Percentiles rank a stretch among this genome's conserved stretches.
phyloP scores from a whole-genome alignment of 2,888 invertebrate genomes.

The Drosophila mayaguana region DNA sequence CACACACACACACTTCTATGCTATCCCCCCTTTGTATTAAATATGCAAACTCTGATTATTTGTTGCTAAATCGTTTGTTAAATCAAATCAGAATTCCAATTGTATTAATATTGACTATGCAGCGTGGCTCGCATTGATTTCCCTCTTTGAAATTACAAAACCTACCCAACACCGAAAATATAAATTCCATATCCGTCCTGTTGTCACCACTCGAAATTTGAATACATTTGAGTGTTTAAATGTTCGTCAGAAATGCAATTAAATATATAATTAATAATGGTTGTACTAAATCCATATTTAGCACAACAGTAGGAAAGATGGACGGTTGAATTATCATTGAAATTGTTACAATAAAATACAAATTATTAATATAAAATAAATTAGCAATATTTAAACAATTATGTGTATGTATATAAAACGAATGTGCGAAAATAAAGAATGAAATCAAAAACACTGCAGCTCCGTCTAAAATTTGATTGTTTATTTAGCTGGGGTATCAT shows the following conservation, averaged over 20 bases:
- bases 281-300: slow-evolving; percentile 73
- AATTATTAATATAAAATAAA: slow-evolving; percentile 54
- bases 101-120: slow-evolving; percentile 36
- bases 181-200: slow-evolving; percentile 72
- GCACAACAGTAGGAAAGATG: slow-evolving; percentile 62
- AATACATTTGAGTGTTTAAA: slow-evolving; percentile 54
- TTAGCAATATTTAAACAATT: slow-evolving; percentile 72
- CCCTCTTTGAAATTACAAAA: slow-evolving; percentile 23
- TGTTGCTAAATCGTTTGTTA: slow-evolving; percentile 66
- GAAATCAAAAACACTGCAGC: slow-evolving; percentile 47
- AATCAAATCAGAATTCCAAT: slow-evolving; percentile 19
- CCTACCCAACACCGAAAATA: slow-evolving; percentile 20
- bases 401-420: slow-evolving; percentile 71
- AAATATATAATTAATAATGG: slow-evolving; percentile 64
- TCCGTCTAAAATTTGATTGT: slow-evolving; percentile 27
- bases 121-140: slow-evolving; percentile 14
- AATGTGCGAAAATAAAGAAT: slow-evolving; percentile 65
- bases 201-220: slow-evolving; percentile 60
- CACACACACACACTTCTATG: slow-evolving; percentile 10
- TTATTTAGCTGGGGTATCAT: slow-evolving; percentile 53
- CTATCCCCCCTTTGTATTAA: slow-evolving; percentile 36
- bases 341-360: slow-evolving; percentile 69
- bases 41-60: slow-evolving; percentile 34
- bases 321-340: slow-evolving; percentile 66
- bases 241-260: slow-evolving; percentile 54